phyloP scores from a whole-genome alignment of 53 echinoderm and acorn worm species.

The Glandiceps talaboti region DNA sequence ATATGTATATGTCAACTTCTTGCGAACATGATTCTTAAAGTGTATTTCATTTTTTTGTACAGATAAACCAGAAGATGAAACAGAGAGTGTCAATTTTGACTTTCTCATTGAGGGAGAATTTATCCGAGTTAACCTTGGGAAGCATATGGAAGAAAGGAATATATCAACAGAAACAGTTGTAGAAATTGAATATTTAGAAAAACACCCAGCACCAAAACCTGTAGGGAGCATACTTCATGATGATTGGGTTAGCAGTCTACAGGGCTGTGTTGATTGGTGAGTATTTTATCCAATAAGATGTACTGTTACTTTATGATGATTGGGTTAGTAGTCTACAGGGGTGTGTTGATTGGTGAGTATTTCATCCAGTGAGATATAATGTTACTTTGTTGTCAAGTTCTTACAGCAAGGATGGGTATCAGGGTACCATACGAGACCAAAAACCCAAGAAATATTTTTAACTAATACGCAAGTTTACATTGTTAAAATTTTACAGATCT shows the following conservation, averaged over 20 bases:
- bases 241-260: constrained; percentile 90
- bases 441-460: no score
- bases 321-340: constrained; percentile 87
- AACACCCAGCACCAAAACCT: constrained; percentile 69
- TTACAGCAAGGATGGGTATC: no score
- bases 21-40: no score
- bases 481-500: no score
- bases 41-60: no score
- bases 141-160: constrained; percentile 62
- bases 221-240: constrained; percentile 88
- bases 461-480: no score
- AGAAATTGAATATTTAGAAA: constrained; percentile 86
- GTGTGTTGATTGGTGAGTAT: constrained; percentile 41
- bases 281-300: no score
- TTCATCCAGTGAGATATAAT: no score
- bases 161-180: constrained; percentile 82
- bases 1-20: no score
- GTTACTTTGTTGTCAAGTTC: no score
- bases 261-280: constrained; percentile 47
- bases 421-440: no score
- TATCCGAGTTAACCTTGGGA: constrained; percentile 54
- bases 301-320: constrained; percentile 92
- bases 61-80: constrained; percentile 55
- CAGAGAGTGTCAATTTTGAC: constrained; percentile 61
- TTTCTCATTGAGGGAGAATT: constrained; percentile 91